Evolutionary conservation across 2,113 vertebrate genomes (phyloP).

Genomic region (Malaclemys terrapin): DNA sequence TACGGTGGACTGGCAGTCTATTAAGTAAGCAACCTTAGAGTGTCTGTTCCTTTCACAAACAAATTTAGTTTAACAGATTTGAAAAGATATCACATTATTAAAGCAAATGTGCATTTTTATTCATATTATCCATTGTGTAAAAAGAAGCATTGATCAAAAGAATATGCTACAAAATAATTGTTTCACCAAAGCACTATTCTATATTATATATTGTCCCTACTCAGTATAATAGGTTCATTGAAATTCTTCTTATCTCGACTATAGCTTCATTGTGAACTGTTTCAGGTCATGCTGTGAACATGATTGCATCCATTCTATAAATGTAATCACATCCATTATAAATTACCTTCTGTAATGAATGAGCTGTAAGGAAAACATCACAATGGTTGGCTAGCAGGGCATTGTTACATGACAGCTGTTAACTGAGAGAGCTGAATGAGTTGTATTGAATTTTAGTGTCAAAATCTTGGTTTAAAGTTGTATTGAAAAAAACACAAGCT

Average conservation of each 20-base stretch:
- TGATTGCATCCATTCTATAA: background rate
- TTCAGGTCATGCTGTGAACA: background rate
- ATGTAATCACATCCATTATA: background rate
- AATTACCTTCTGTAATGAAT: background rate
- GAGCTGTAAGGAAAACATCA: background rate
- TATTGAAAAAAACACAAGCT: background rate
- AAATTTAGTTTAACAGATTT: background rate
- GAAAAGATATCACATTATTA: rapidly evolving
- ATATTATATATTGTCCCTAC: background rate
- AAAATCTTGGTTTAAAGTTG: background rate
- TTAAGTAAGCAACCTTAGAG: conserved; percentile 86
- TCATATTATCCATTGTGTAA: background rate
- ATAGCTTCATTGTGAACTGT: background rate
- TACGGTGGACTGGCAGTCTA: conserved; percentile 96
- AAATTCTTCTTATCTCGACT: background rate
- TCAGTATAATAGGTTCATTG: background rate
- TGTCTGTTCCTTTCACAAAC: background rate
- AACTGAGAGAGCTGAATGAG: background rate
- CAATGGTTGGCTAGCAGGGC: background rate
- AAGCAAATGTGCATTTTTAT: background rate
- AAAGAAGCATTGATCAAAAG: background rate
- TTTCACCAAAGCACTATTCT: background rate
- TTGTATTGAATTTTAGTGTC: background rate
- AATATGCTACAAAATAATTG: background rate
- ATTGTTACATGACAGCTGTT: rapidly evolving